phyloP scores from a whole-genome alignment of 1,140 invertebrate species.

The Whitmania pigra region DNA sequence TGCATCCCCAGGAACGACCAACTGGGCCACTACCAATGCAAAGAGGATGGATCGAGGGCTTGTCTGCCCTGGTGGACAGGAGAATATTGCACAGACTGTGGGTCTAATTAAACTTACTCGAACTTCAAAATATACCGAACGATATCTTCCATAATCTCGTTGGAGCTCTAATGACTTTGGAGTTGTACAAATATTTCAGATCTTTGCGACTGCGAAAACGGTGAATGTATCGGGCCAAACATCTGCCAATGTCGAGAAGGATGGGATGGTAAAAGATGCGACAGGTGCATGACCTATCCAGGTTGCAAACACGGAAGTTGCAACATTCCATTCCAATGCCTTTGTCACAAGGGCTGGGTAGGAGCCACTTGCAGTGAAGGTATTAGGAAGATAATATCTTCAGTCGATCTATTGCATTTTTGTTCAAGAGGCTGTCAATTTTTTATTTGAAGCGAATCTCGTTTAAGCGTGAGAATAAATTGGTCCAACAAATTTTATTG shows the following conservation, averaged over 20 bases:
- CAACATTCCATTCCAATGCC: constrained; percentile 46
- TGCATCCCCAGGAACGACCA: constrained; percentile 56
- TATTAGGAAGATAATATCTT: constrained; percentile 26
- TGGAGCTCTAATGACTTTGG: not conserved
- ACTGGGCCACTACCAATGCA: constrained; percentile 83
- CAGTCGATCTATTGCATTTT: not conserved
- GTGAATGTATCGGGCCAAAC: constrained; percentile 4
- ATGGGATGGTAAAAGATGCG: constrained; percentile 46
- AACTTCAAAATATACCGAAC: not conserved
- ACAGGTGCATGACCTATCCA: constrained; percentile 48
- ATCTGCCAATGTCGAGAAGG: constrained; percentile 43
- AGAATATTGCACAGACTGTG: constrained; percentile 75
- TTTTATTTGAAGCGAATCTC: not conserved
- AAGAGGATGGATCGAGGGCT: constrained; percentile 59
- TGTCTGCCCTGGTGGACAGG: constrained; percentile 81
- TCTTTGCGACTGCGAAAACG: not conserved
- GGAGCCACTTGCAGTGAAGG: constrained; percentile 50
- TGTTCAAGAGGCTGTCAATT: not conserved
- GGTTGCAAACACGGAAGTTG: constrained; percentile 48
- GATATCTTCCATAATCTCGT: not conserved
- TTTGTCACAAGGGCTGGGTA: constrained; percentile 53
- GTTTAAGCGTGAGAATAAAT: too few species aligned
- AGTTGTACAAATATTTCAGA: not conserved
- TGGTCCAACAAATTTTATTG: not conserved
- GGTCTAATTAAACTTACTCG: constrained; percentile 40